These are phyloP conservation scores for Cephus sareptanus DNA, from an alignment of 2,888 invertebrate species.

Conservation along the genomic window DNA sequence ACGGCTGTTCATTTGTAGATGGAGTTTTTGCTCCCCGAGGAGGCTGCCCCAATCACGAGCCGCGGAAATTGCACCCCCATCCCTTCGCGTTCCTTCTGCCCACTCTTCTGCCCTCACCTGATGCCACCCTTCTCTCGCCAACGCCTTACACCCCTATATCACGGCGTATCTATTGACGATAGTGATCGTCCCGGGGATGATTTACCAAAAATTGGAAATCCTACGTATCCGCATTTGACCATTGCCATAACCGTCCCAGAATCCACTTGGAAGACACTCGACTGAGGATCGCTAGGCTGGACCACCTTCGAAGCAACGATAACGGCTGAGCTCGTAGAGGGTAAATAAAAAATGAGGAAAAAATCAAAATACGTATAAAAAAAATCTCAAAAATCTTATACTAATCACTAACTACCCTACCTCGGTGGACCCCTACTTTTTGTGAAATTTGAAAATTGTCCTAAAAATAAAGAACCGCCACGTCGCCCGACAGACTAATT, in stretches of 20 bases:
- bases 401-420: not conserved
- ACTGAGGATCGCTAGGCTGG: not conserved
- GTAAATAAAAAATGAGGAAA: not conserved
- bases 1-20: slow-evolving; percentile 79
- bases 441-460: not conserved
- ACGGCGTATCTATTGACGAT: slow-evolving; percentile 41
- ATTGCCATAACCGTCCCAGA: not conserved
- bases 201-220: slow-evolving; percentile 46
- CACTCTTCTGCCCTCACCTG: slow-evolving; percentile 32
- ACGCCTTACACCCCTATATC: slow-evolving; percentile 46
- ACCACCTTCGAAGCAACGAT: not conserved
- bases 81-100: slow-evolving; percentile 45
- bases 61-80: slow-evolving; percentile 73
- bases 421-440: not conserved
- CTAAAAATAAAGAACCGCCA: not conserved
- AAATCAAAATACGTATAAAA: slow-evolving; percentile 19
- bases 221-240: slow-evolving; percentile 17
- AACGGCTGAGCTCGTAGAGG: not conserved
- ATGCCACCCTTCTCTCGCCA: slow-evolving; percentile 28
- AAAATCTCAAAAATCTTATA: not conserved
- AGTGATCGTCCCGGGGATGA: slow-evolving; percentile 28
- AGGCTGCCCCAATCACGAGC: slow-evolving; percentile 76
- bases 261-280: not conserved
- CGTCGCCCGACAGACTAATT: not conserved
- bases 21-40: slow-evolving; percentile 76